phyloP scores from a whole-genome alignment of 2,113 vertebrate species.

The Isurus oxyrinchus region DNA sequence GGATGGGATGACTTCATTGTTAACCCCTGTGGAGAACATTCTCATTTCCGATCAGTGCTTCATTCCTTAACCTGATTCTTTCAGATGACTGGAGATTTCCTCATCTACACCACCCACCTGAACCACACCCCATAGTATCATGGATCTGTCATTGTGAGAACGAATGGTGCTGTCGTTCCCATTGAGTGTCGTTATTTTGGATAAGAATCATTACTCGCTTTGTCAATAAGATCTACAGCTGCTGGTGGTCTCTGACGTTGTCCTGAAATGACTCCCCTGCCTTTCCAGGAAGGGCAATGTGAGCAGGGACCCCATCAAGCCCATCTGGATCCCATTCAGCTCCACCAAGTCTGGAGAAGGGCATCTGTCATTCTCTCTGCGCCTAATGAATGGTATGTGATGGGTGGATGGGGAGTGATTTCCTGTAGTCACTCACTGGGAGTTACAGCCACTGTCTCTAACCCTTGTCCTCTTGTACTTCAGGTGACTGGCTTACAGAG shows the following conservation, averaged over 20 bases:
- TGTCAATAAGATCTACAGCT: no score
- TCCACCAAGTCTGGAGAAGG: not conserved
- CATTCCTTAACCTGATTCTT: no score
- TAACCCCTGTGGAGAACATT: no score
- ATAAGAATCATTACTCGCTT: no score
- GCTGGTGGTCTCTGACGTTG: not conserved
- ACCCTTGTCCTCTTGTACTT: not conserved
- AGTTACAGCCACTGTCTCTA: not conserved
- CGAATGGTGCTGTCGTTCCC: no score
- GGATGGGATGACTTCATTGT: no score
- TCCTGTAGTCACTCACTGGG: no score
- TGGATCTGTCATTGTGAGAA: not conserved
- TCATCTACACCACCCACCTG: not conserved
- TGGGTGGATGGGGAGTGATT: no score
- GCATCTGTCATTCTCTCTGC: not conserved
- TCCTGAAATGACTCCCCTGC: not conserved
- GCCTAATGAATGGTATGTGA: no score
- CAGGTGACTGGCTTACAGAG: not conserved
- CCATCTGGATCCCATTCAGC: conserved; percentile 5
- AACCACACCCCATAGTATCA: not conserved
- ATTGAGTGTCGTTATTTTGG: no score
- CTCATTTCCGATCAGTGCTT: no score
- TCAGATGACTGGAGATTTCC: not conserved
- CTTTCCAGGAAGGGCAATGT: no score
- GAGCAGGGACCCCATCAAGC: not conserved